Conservation (phyloP, 2,113 vertebrate genomes). For the Triplophysa tibetana region DNA sequence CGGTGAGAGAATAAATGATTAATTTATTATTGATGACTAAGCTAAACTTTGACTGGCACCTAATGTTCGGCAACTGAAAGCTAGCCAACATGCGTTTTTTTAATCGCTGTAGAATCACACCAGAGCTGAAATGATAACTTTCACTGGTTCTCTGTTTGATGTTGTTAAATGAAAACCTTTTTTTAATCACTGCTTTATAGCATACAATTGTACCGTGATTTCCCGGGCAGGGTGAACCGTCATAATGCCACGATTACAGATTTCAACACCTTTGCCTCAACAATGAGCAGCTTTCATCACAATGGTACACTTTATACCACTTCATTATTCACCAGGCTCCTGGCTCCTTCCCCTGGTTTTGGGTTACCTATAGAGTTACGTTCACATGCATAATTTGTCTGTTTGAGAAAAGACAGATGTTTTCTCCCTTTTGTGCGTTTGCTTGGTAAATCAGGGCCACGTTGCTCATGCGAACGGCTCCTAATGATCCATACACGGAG, state of each 20-base stretch:
- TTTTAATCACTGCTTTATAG: background rate
- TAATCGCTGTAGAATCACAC: background rate
- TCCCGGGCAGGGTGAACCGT: slow-evolving; percentile 10
- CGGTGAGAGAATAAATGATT: slow-evolving; percentile 9
- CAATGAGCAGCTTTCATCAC: slow-evolving; percentile 50
- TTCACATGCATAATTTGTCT: slow-evolving; percentile 44
- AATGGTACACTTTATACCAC: slow-evolving; percentile 42
- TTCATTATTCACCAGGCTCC: slow-evolving; percentile 50
- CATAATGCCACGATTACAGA: slow-evolving; percentile 26
- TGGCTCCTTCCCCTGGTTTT: slow-evolving; percentile 43
- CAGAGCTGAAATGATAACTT: slow-evolving; percentile 14
- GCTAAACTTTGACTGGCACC: background rate
- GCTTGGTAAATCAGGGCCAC: slow-evolving; percentile 6
- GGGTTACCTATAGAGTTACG: slow-evolving; percentile 50
- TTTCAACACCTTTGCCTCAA: slow-evolving; percentile 38
- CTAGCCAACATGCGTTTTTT: background rate
- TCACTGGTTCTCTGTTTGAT: background rate
- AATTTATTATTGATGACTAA: slow-evolving; percentile 12
- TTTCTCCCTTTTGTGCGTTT: slow-evolving; percentile 8
- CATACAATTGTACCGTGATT: slow-evolving; percentile 22
- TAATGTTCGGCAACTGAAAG: slow-evolving; percentile 23
- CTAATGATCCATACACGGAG: slow-evolving; percentile 7
- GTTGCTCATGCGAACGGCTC: slow-evolving; percentile 15
- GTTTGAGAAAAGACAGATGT: slow-evolving; percentile 45
- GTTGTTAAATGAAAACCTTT: background rate